These are phyloP conservation scores for Festucalex cinctus DNA, from an alignment of 2,113 vertebrate genomes.

Conservation along the genomic window DNA sequence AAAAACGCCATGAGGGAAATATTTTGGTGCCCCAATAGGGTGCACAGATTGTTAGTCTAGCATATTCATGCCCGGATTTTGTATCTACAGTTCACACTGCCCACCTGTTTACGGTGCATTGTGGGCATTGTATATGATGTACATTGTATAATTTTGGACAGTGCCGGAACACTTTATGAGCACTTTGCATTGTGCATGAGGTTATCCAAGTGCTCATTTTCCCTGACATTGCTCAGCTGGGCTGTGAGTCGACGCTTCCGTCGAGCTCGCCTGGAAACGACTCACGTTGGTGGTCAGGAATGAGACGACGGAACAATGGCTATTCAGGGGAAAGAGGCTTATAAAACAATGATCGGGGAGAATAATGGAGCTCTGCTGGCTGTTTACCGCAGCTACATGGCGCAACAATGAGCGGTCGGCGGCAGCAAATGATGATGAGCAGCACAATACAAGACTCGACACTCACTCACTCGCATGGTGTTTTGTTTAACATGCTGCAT, in stretches of 20 bases:
- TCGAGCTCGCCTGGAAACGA: background rate
- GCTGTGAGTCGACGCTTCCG: background rate
- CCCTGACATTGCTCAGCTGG: background rate
- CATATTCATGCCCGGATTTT: no score
- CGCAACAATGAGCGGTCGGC: background rate
- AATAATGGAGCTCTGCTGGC: conserved; percentile 1
- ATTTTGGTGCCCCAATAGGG: no score
- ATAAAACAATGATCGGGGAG: background rate
- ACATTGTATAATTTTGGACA: background rate
- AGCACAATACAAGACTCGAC: background rate
- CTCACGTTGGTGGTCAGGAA: background rate
- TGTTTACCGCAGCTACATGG: background rate
- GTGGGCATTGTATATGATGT: background rate
- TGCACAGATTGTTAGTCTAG: no score
- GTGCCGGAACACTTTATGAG: background rate
- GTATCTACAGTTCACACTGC: background rate
- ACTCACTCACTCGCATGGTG: background rate
- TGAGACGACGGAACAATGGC: background rate
- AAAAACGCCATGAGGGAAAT: no score
- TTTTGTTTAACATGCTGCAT: background rate
- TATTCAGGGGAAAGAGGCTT: conserved; percentile 4
- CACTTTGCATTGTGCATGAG: background rate
- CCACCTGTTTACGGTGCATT: background rate
- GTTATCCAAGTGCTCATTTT: background rate
- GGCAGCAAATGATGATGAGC: background rate